Evolutionary conservation across 2,797 vertebrate species (phyloP), one percentile per base, ranked within the genome.

Genomic region (Schizopygopsis pylzovi): DNA sequence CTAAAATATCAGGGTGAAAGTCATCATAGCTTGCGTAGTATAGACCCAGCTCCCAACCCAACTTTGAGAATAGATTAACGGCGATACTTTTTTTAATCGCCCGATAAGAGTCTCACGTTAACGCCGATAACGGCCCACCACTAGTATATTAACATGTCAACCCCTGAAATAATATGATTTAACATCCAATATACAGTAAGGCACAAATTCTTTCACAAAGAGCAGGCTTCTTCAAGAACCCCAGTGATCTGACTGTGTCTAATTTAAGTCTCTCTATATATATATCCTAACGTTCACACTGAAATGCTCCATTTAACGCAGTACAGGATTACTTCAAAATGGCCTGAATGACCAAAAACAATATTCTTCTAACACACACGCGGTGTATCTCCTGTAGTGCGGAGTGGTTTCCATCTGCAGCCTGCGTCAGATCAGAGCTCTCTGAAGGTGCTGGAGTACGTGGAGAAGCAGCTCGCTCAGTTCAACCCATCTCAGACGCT

Each of bases 381-480:
- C 33, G 90, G 88, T 93, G 78, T 93, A 86, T 94, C 89, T 94
- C 91, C 90, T 81, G 77, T 95, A 94, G 97, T 97, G 92, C 96
- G 96, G 71, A 97, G 97, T 88, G 96, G 95, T 43, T 98, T 97
- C 94, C 95, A 96, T 65, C 96, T 98, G 90, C 97, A 97, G 84
- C 85, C 97, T 1, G 94, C 96, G 89, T 97, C 97, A 92, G 97
- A 98, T 84, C 96, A 96, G 92, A 95, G 97, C 91, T 99, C 98
- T 91, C 97, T 99, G 96, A 99, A 97, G 92, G 96, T 99, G 92
- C 95, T 99, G 33, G 98, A 99, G 93, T 98, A 98, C 79, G 97
- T 99, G 0, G 98, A 99, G 95, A 98, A 97, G 87, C 97, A 99
- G 90, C 93, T 99, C 95, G 97, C 97, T 88, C 96, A 98, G 92